Percentiles rank a stretch among this genome's conserved stretches.
These are phyloP conservation scores for Epinotia demarniana DNA, from an alignment of 2,888 invertebrate species.

Conservation along the genomic window DNA sequence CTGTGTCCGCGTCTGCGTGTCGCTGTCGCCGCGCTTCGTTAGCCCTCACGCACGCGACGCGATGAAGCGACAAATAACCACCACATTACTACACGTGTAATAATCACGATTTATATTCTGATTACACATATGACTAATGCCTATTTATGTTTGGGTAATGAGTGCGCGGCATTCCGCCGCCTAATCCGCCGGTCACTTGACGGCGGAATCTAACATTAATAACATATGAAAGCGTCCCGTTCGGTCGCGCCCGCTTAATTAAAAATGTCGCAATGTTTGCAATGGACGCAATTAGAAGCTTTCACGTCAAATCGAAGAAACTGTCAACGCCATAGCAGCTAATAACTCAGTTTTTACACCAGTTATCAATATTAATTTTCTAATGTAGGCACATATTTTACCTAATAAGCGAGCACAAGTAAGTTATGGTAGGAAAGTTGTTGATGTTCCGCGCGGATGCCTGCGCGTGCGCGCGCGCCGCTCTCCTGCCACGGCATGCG, in stretches of 20 bases:
- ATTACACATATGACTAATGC: slow-evolving; percentile 43
- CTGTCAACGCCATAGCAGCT: slow-evolving; percentile 23
- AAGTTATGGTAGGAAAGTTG: slow-evolving; percentile 34
- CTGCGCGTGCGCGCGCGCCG: slow-evolving; percentile 30
- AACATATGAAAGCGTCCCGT: neutral
- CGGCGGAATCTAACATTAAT: slow-evolving; percentile 13
- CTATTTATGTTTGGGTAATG: slow-evolving; percentile 43
- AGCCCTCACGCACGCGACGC: slow-evolving; percentile 38
- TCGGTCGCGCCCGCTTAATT: slow-evolving; percentile 5
- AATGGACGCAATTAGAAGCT: slow-evolving; percentile 21
- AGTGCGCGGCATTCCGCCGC: slow-evolving; percentile 25
- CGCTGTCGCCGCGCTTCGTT: slow-evolving; percentile 33
- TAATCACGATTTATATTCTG: slow-evolving; percentile 44
- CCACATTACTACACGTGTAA: slow-evolving; percentile 38
- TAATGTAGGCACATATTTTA: slow-evolving; percentile 33
- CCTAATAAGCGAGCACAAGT: slow-evolving; percentile 30
- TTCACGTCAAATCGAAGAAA: slow-evolving; percentile 10
- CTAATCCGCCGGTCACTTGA: slow-evolving; percentile 31
- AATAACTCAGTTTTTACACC: slow-evolving; percentile 27
- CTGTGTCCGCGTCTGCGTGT: slow-evolving; percentile 24
- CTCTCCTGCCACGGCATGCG: slow-evolving; percentile 23
- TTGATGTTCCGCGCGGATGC: slow-evolving; percentile 23
- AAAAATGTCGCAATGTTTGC: slow-evolving; percentile 37
- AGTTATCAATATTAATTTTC: slow-evolving; percentile 40
- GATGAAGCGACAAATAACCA: slow-evolving; percentile 39